Conservation (phyloP, 1,140 invertebrate species). For the Cylas formicarius region DNA sequence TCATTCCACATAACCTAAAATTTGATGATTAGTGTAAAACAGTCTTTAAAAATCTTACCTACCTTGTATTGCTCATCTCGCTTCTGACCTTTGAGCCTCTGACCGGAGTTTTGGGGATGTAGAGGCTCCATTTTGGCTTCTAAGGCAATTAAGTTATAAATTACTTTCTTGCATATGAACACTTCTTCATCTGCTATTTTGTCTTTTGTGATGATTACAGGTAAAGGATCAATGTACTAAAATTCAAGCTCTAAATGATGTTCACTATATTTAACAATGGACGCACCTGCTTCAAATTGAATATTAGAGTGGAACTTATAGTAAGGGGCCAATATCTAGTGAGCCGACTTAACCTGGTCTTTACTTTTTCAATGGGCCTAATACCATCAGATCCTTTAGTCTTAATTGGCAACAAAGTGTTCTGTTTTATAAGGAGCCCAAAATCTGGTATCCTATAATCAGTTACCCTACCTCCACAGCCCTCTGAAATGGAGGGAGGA, state of each 20-base stretch:
- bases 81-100: conserved; percentile 51
- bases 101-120: conserved; percentile 54
- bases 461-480: conserved; percentile 83
- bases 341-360: conserved; percentile 62
- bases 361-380: conserved; percentile 53
- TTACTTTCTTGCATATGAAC: conserved; percentile 79
- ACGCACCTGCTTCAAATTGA: conserved; percentile 74
- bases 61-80: conserved; percentile 81
- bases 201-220: conserved; percentile 74
- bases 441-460: conserved; percentile 88
- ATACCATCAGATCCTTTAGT: conserved; percentile 38
- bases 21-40: background rate
- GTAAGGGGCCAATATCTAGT: conserved; percentile 92
- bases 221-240: conserved; percentile 76
- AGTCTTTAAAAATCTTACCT: background rate
- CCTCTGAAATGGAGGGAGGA: conserved; percentile 90
- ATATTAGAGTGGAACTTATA: conserved; percentile 83
- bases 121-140: conserved; percentile 80
- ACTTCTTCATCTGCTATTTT: conserved; percentile 78
- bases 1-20: conserved; percentile 72
- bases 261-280: background rate
- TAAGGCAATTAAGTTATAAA: conserved; percentile 72
- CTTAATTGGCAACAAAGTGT: conserved; percentile 67
- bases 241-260: conserved; percentile 26
- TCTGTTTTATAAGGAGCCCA: conserved; percentile 79